Evolutionary conservation across 1,140 invertebrate genomes (phyloP), one percentile per base, ranked within the genome.

Genomic region (Zaprionus camerounensis): DNA sequence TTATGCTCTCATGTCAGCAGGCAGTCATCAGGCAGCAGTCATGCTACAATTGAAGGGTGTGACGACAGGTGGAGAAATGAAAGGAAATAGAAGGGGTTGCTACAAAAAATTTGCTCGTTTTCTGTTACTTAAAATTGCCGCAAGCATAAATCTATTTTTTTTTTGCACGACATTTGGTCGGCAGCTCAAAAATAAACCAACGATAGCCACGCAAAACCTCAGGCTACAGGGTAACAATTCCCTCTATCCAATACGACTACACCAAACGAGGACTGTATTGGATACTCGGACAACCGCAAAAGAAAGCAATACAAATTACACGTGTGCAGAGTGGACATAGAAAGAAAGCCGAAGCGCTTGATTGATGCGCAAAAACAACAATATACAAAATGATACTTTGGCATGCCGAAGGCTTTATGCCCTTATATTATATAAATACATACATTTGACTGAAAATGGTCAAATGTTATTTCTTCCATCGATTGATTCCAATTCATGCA

Each of bases 131-230:
- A 90, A 90, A 85, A 90, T 90, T 90, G 81, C 78, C 81, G 85
- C 85, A 88, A 88, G 85, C 81, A 90, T 90, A 88, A 90, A 88
- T 88, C 81, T 88, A 82, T 88, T 90, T 90, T 90, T 84, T 78
- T 82, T 87, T 69, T 77, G 55, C 61, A 67, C 83, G 70, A 80
- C 67, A 78, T 71, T 77, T 65, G 64, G 56, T 67, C 41, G 31
- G 15, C 41, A 13, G 38, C 26, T 22, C 31, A 69, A 71, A 68
- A 80, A 68, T 31, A 62, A 55, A 64, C 44, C 64, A 28, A 53
- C 63, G 28, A 28, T 28, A 28, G 28, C 7, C 31, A 77, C 72
- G 75, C 73, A 70, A 81, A 78, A 28, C 72, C 65, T 64, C 17
- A 61, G 26, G 58, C 44, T 55, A 59, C 34, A 24, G 20, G 41